A percentile compares a stretch with the other conserved stretches of the same genome.
phyloP scores from a whole-genome alignment of 2,797 vertebrate genomes.

The Paramormyrops hopkinsi region DNA sequence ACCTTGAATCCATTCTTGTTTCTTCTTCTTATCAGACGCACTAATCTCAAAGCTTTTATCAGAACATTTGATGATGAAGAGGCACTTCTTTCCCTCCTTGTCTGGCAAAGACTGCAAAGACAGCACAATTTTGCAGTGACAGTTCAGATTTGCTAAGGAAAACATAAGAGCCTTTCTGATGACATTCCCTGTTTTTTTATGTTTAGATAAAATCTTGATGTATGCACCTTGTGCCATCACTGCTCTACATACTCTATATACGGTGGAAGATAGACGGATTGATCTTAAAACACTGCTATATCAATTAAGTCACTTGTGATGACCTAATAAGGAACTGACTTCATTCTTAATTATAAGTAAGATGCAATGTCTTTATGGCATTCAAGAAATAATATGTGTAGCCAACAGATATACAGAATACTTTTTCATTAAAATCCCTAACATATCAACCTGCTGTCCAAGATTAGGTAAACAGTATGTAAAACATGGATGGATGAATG shows the following conservation, averaged over 20 bases:
- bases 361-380: not conserved
- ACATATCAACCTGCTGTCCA: not conserved
- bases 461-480: not conserved
- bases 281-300: not conserved
- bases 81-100: conserved; percentile 93
- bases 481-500: not conserved
- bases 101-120: conserved; percentile 77
- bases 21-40: conserved; percentile 95
- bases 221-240: not conserved
- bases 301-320: not conserved
- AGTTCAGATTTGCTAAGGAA: conserved; percentile 2
- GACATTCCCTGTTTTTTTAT: not conserved
- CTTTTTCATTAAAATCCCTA: not conserved
- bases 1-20: conserved; percentile 98
- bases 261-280: not conserved
- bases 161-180: not conserved
- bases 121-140: not conserved
- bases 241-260: not conserved
- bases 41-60: conserved; percentile 94
- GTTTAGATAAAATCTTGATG: not conserved
- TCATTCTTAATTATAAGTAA: not conserved
- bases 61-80: conserved; percentile 83
- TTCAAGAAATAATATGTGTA: not conserved
- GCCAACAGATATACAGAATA: not conserved
- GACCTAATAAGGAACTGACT: not conserved